A percentile compares a stretch with the other conserved stretches of the same genome.
Evolutionary conservation across 2,797 vertebrate genomes (phyloP).

Genomic region (Cirrhinus mrigala): DNA sequence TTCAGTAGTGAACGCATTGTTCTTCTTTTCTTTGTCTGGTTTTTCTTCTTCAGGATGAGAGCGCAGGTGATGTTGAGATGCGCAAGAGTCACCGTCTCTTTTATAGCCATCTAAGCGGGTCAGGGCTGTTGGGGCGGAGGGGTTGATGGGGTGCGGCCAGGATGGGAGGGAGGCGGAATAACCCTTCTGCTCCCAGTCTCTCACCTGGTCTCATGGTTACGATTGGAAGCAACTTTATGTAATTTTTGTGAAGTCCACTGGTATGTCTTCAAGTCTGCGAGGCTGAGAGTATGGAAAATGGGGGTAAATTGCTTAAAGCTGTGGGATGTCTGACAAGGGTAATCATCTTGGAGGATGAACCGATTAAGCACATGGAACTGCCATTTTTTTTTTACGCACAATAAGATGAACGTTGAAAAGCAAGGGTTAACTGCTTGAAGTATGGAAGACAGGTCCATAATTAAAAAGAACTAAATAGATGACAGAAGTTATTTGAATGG

Average conservation of each 20-base stretch:
- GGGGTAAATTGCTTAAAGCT: slow-evolving; percentile 54
- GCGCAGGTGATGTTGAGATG: slow-evolving; percentile 72
- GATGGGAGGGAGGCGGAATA: slow-evolving; percentile 64
- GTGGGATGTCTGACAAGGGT: slow-evolving; percentile 5
- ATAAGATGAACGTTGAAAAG: not conserved
- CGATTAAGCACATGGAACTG: not conserved
- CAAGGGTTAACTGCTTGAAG: slow-evolving; percentile 60
- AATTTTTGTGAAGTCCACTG: slow-evolving; percentile 63
- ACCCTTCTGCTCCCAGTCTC: slow-evolving; percentile 71
- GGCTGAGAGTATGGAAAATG: slow-evolving; percentile 41
- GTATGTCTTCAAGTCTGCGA: slow-evolving; percentile 72
- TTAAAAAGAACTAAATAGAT: slow-evolving; percentile 65
- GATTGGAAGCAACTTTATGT: slow-evolving; percentile 68
- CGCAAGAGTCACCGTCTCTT: slow-evolving; percentile 74
- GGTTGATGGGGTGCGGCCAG: slow-evolving; percentile 61
- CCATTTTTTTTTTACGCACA: not conserved
- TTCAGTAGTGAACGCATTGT: slow-evolving; percentile 74
- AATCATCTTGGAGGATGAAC: slow-evolving; percentile 18
- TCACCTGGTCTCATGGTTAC: slow-evolving; percentile 73
- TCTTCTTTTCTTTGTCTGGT: slow-evolving; percentile 18
- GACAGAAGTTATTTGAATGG: slow-evolving; percentile 68
- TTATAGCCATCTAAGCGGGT: slow-evolving; percentile 74
- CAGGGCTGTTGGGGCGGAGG: slow-evolving; percentile 53
- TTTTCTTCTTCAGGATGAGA: slow-evolving; percentile 53
- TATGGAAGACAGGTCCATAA: slow-evolving; percentile 60